Base-by-base conservation (phyloP, 2,888 invertebrate species). In the Pachymerium ferrugineum region DNA sequence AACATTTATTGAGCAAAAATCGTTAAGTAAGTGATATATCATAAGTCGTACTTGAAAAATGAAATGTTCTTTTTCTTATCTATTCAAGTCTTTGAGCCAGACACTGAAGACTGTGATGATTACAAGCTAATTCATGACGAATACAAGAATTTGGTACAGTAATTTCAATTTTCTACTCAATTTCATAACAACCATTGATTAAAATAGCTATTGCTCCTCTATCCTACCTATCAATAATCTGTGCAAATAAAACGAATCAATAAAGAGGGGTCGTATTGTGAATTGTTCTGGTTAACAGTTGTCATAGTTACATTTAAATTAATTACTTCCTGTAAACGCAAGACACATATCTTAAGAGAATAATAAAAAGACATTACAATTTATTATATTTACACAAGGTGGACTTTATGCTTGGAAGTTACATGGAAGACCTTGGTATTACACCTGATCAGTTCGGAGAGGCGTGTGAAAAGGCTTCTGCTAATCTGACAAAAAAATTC, bases 1-100 rank as follows among this genome's bases (percentile, higher is more conserved):
- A 80, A 93, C 92, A 31, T 96, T 95, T 81, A 92, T 95, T 77
- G 96, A 96, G 83, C 93, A 94, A 80, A 93, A 94, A 83, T 95
- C 94, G 74, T 84, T 94, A 78, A 91, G 96, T 95, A 87, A 85
- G 88, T 83, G 75, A 74, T n/a, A n/a, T 3, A 25, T 28, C 12
- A 28, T n/a, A n/a, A n/a, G n/a, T n/a, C n/a, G n/a, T n/a, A n/a
- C n/a, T n/a, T n/a, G n/a, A n/a, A n/a, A n/a, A n/a, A n/a, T n/a
- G n/a, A n/a, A n/a, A n/a, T n/a, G n/a, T 38, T 38, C 3, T 4
- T 38, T 38, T 38, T 38, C 2, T 38, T 38, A 12, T 38, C 10
- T 16, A 67, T 83, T 83, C n/a, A 81, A 95, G 95, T 94, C 78
- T 96, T 96, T 82, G 94, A 95, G 81, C 90, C 94, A 0, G 87